phyloP scores from a whole-genome alignment of 2,888 invertebrate genomes.

The Neoscelio sp. region DNA sequence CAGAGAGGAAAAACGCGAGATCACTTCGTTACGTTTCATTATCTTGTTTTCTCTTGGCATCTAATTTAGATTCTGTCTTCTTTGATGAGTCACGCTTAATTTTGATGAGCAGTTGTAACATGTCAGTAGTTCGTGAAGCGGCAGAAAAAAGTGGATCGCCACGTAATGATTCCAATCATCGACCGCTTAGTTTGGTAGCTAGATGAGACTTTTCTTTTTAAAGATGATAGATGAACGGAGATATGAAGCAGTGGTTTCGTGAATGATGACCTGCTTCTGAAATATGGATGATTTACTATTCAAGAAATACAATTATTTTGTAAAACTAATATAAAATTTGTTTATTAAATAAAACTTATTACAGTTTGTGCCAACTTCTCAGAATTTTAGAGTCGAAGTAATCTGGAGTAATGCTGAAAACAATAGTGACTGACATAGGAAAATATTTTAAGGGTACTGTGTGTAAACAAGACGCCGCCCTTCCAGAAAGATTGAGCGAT shows the following conservation, averaged over 20 bases:
- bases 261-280: slow-evolving; percentile 68
- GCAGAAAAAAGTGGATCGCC: slow-evolving; percentile 43
- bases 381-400: too few species aligned
- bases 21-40: slow-evolving; percentile 31
- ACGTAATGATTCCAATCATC: background rate
- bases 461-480: too few species aligned
- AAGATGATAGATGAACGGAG: slow-evolving; percentile 69
- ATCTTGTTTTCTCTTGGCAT: slow-evolving; percentile 27
- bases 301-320: too few species aligned
- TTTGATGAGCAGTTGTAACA: slow-evolving; percentile 39
- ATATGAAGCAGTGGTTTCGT: slow-evolving; percentile 59
- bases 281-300: slow-evolving; percentile 39
- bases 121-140: slow-evolving; percentile 25
- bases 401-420: too few species aligned
- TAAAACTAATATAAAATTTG: too few species aligned
- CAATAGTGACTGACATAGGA: too few species aligned
- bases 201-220: slow-evolving; percentile 65
- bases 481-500: too few species aligned
- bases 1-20: slow-evolving; percentile 35
- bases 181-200: slow-evolving; percentile 53
- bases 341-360: too few species aligned
- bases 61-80: slow-evolving; percentile 22
- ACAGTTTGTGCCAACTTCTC: too few species aligned
- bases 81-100: slow-evolving; percentile 42
- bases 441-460: too few species aligned